Conservation (phyloP, 2,113 vertebrate species). For the Clinocottus analis region DNA sequence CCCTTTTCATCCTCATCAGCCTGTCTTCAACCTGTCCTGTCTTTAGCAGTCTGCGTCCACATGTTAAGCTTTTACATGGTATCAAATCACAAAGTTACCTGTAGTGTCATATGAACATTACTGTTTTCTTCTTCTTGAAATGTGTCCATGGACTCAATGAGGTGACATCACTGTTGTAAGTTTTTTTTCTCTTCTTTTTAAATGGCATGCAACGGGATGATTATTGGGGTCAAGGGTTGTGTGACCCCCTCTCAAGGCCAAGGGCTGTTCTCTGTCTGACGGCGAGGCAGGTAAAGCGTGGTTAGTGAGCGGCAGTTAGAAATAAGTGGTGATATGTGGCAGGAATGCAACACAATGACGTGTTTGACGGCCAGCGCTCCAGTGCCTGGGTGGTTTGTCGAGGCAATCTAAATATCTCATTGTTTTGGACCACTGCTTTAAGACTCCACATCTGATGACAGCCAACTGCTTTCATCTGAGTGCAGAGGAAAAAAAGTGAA, state of each 20-base stretch:
- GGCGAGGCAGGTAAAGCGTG: constrained; percentile 35
- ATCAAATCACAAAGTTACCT: constrained; percentile 24
- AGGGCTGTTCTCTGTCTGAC: constrained; percentile 49
- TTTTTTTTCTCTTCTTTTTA: neutral
- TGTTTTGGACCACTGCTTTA: constrained; percentile 8
- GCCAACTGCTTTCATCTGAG: neutral
- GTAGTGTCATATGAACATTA: neutral
- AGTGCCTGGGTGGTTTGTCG: constrained; percentile 14
- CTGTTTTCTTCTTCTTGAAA: neutral
- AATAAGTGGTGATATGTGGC: constrained; percentile 52
- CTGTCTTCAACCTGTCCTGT: constrained; percentile 26
- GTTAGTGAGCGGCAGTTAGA: constrained; percentile 58
- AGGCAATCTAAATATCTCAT: neutral
- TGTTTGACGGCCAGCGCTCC: constrained; percentile 2
- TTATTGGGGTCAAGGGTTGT: constrained; percentile 49
- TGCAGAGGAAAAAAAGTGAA: neutral
- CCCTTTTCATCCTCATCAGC: constrained; percentile 29
- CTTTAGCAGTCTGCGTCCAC: neutral
- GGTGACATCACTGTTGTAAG: constrained; percentile 28
- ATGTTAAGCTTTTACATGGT: constrained; percentile 22
- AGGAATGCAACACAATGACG: constrained; percentile 49
- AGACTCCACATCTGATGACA: neutral
- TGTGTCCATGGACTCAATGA: constrained; percentile 7
- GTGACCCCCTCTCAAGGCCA: constrained; percentile 30
- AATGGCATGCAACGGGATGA: constrained; percentile 23